phyloP scores from a whole-genome alignment of 2,797 vertebrate genomes.

The Darevskia nairensis region DNA sequence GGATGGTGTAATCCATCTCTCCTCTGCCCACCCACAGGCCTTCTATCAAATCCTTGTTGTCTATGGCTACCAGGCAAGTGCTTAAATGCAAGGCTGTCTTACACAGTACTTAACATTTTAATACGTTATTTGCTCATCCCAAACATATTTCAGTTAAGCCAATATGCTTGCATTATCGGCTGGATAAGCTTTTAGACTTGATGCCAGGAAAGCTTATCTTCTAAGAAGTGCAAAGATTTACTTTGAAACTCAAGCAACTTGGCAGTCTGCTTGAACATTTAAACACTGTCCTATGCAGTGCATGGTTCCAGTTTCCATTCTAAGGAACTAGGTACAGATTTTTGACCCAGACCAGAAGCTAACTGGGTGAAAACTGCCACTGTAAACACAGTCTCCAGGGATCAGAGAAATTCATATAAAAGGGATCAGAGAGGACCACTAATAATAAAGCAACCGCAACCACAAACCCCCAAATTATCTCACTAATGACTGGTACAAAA shows the following conservation, averaged over 20 bases:
- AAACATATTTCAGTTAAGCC: not conserved
- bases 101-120: not conserved
- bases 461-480: not conserved
- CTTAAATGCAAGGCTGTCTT: not conserved
- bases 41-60: not conserved
- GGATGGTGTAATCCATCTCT: too few species aligned
- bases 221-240: not conserved
- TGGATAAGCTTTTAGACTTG: not conserved
- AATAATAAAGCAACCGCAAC: not conserved
- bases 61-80: not conserved
- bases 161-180: constrained; percentile 4
- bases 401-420: not conserved
- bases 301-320: not conserved
- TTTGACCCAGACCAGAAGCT: not conserved
- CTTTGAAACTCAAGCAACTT: not conserved
- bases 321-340: not conserved
- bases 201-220: constrained; percentile 15
- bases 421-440: too few species aligned
- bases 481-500: too few species aligned
- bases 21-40: too few species aligned
- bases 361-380: not conserved
- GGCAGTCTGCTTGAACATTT: not conserved
- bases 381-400: not conserved
- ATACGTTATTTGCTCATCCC: not conserved
- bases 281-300: not conserved